Conservation (phyloP, 1,140 invertebrate genomes). For the Drosophila arawakana region DNA sequence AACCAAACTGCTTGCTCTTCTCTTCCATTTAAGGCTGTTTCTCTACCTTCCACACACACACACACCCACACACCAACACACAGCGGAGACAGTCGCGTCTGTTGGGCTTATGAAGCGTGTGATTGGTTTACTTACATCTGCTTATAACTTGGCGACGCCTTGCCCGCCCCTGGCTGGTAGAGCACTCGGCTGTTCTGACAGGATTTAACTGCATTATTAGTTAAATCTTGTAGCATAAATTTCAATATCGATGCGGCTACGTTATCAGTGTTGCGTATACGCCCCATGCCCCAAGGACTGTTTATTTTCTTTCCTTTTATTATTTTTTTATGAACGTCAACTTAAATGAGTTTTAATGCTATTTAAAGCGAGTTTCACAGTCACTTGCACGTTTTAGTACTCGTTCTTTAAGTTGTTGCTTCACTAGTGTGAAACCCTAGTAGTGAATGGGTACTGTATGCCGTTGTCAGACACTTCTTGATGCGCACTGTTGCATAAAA, state of each 20-base stretch:
- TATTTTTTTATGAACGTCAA: conserved; percentile 39
- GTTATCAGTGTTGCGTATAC: conserved; percentile 12
- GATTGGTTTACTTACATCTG: conserved; percentile 79
- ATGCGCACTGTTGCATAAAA: conserved; percentile 79
- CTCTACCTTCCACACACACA: background rate
- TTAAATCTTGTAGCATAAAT: conserved; percentile 79
- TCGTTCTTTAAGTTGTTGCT: conserved; percentile 31
- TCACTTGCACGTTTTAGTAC: conserved; percentile 39
- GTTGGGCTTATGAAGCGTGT: conserved; percentile 77
- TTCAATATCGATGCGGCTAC: conserved; percentile 75
- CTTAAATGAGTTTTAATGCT: conserved; percentile 82
- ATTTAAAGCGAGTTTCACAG: conserved; percentile 73
- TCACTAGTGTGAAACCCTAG: conserved; percentile 56
- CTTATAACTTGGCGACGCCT: conserved; percentile 46
- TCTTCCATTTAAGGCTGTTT: background rate
- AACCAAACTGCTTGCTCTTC: background rate
- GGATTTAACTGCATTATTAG: conserved; percentile 82
- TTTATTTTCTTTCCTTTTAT: no score
- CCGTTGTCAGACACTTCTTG: conserved; percentile 63
- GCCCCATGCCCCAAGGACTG: conserved; percentile 21
- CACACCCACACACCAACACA: background rate
- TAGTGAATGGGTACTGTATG: conserved; percentile 47
- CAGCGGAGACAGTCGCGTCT: conserved; percentile 62
- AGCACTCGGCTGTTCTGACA: conserved; percentile 52
- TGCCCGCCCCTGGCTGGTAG: background rate